Evolutionary conservation across 2,113 vertebrate genomes (phyloP).

Genomic region (Callionymus lyra): DNA sequence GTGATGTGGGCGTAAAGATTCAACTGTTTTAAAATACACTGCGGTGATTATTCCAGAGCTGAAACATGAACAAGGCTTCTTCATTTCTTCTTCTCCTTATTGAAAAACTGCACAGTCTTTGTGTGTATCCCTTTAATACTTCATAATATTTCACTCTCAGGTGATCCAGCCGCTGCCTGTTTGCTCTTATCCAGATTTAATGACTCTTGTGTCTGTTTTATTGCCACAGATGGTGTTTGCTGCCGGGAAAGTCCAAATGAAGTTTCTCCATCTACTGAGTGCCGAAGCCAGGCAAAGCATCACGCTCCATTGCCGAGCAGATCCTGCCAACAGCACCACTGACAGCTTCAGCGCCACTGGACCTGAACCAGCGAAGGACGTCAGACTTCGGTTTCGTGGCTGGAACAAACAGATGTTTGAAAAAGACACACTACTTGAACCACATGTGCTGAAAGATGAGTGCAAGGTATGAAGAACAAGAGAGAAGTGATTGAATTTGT

Average conservation of each 20-base stretch:
- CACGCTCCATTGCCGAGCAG: conserved; percentile 80
- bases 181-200: conserved; percentile 1
- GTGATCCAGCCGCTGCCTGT: no score
- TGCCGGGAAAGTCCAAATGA: conserved; percentile 92
- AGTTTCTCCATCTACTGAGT: conserved; percentile 94
- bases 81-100: no score
- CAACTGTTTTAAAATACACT: no score
- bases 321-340: conserved; percentile 37
- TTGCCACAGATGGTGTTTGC: conserved; percentile 77
- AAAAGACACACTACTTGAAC: conserved; percentile 77
- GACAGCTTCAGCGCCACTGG: conserved; percentile 38
- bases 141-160: no score
- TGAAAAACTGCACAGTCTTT: no score
- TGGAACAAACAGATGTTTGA: conserved; percentile 89
- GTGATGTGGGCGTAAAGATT: no score
- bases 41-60: no score
- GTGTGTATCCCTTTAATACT: no score
- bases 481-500: no score
- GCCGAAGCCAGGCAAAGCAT: conserved; percentile 83
- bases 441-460: conserved; percentile 77
- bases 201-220: conserved; percentile 6
- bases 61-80: no score
- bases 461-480: conserved; percentile 76
- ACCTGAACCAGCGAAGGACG: conserved; percentile 28
- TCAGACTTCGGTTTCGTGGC: conserved; percentile 73